Base-by-base conservation (phyloP, 1,140 invertebrate genomes). In the Chlorops oryzae region DNA sequence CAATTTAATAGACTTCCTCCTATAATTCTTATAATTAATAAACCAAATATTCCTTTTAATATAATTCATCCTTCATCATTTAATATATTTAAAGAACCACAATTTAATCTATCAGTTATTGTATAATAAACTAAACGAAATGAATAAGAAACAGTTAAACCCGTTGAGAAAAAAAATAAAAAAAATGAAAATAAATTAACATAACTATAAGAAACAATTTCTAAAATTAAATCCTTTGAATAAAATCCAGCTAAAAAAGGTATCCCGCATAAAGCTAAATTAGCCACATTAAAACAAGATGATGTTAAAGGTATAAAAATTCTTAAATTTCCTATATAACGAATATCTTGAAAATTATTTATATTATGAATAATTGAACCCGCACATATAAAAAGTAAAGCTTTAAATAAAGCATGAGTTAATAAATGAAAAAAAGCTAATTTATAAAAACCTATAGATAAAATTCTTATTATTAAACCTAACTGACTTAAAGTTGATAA, bases 151-250 rank as follows among this genome's bases (percentile, higher is more conserved):
- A 77, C 70, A 5, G 77, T 80, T 62, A 80, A 74, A n/a, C 75
- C 73, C 6, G 73, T 76, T 22, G 74, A 75, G 59, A 80, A 49
- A 74, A 75, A 74, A 73, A 74, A 72, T 51, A 79, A 59, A 55
- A 75, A 62, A 65, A 76, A 75, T 56, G 74, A 68, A 62, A 75
- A 70, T 41, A 75, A 54, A 77, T 78, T 78, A 59, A 76, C 62
- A 66, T 65, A 72, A 51, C 49, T 62, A 63, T 76, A 66, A 55
- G 61, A 70, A 55, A 76, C 65, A 56, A 74, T n/a, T n/a, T n/a
- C 79, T 70, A 79, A 75, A 77, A 82, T 80, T 74, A 78, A 72
- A 76, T 82, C 79, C 42, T 82, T 82, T 5, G 80, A 81, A 74
- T 80, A 82, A 81, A 81, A 81, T 21, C 79, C 79, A 3, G 76